Evolutionary conservation across 2,113 vertebrate genomes (phyloP).

Genomic region (Marmota monax): DNA sequence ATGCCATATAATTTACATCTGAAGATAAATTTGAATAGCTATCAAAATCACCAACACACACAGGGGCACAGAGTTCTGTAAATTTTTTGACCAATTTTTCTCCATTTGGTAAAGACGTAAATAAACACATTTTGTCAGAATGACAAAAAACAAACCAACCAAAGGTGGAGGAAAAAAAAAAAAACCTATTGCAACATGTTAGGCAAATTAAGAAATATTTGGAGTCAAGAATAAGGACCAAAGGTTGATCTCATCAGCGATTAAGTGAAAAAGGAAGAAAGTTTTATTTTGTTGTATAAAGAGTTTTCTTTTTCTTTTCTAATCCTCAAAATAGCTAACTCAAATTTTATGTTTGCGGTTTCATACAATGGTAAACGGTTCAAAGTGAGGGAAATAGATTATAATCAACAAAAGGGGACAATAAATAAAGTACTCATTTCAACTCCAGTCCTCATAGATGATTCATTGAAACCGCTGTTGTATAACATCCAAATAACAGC

Average conservation of each 20-base stretch:
- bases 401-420: conserved; percentile 11
- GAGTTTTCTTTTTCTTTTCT: conserved; percentile 36
- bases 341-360: background rate
- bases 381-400: conserved; percentile 35
- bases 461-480: conserved; percentile 66
- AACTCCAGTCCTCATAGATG: conserved; percentile 31
- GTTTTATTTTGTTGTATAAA: background rate
- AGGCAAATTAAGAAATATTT: conserved; percentile 56
- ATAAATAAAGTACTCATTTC: conserved; percentile 62
- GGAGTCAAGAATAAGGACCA: conserved; percentile 32
- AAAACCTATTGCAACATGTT: background rate
- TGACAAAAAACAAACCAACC: background rate
- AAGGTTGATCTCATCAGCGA: conserved; percentile 24
- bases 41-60: conserved; percentile 43
- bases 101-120: conserved; percentile 39
- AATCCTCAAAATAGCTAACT: background rate
- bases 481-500: conserved; percentile 65
- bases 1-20: conserved; percentile 82
- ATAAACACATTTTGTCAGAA: background rate
- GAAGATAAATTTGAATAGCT: conserved; percentile 72
- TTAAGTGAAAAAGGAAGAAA: background rate
- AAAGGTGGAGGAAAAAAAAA: background rate
- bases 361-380: conserved; percentile 35
- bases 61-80: background rate
- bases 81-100: conserved; percentile 37